These are phyloP conservation scores for Chelonus formosanus DNA, from an alignment of 2,888 invertebrate genomes.

Conservation along the genomic window DNA sequence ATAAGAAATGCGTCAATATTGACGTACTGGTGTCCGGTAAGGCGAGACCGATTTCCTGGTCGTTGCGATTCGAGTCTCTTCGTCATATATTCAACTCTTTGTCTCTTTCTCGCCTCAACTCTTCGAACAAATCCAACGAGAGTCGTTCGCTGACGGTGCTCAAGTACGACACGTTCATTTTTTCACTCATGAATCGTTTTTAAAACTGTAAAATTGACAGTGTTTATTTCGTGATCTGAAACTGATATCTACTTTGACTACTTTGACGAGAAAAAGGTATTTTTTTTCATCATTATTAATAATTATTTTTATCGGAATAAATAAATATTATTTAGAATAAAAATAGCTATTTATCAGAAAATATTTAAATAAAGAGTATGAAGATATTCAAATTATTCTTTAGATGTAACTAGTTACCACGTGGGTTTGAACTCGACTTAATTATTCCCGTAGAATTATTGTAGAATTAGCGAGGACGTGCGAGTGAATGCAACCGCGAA, in stretches of 20 bases:
- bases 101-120: slow-evolving; percentile 25
- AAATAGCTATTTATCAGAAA: neutral
- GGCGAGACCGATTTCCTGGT: slow-evolving; percentile 54
- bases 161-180: slow-evolving; percentile 25
- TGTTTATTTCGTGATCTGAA: neutral
- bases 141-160: slow-evolving; percentile 33
- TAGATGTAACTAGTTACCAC: slow-evolving; percentile 52
- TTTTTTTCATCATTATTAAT: neutral
- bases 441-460: slow-evolving; percentile 50
- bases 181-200: neutral
- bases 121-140: slow-evolving; percentile 23
- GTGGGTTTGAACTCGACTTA: slow-evolving; percentile 50
- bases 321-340: neutral
- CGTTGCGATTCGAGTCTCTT: slow-evolving; percentile 32
- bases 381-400: slow-evolving; percentile 10
- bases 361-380: neutral
- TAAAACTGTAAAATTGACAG: neutral
- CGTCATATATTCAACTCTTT: slow-evolving; percentile 6
- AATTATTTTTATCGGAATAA: neutral
- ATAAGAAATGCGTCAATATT: slow-evolving; percentile 59
- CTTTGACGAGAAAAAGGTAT: neutral
- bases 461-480: slow-evolving; percentile 42
- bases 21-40: slow-evolving; percentile 54
- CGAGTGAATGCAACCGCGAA: slow-evolving; percentile 30
- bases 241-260: neutral